Evolutionary conservation across 2,113 vertebrate genomes (phyloP), one percentile per base, ranked within the genome.

Genomic region (Megaceryle torquata): DNA sequence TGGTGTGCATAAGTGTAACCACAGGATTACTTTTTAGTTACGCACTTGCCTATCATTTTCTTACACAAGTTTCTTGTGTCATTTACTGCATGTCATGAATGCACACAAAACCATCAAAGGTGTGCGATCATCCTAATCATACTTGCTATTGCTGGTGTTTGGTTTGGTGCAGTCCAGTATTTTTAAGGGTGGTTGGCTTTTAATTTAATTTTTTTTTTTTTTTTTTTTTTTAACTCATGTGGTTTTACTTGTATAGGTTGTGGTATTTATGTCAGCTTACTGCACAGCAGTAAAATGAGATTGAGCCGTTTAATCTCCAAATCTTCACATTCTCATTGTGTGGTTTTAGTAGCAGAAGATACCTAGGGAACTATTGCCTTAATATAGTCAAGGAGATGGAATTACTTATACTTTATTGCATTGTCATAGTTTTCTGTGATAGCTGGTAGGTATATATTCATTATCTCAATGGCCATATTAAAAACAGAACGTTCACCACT

Each of bases 1-100:
- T 65, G 3, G 0, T 37, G 35, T 2, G 1, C 2, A 0, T 37
- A 75, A 68, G 20, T 17, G 2, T 60, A 25, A 81, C 15, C 19
- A 13, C 21, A 37, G 56, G 43, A n/a, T 70, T 31, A 28, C 24
- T 65, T 72, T 57, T 63, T 37, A 31, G 28, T 77, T 81, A 63
- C 1, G 6, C 24, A 29, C 5, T 25, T 77, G 16, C 17, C 5
- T 48, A 3, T 13, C 2, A 1, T 83, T 82, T 86, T 63, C 41
- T 81, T 16, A 50, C 6, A 35, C 3, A 64, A 31, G 5, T 54
- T 79, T 78, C 24, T 67, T 0, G 0, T 67, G 22, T 77, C 9
- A 59, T 35, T 57, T 63, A 24, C 46, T 68, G 31, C 14, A 13
- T 54, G 54, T 48, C n/a, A 24, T n/a, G 33, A 33, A 46, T 51